Evolutionary conservation across 2,113 vertebrate genomes (phyloP), one percentile per base, ranked within the genome.

Genomic region (Paralichthys olivaceus): DNA sequence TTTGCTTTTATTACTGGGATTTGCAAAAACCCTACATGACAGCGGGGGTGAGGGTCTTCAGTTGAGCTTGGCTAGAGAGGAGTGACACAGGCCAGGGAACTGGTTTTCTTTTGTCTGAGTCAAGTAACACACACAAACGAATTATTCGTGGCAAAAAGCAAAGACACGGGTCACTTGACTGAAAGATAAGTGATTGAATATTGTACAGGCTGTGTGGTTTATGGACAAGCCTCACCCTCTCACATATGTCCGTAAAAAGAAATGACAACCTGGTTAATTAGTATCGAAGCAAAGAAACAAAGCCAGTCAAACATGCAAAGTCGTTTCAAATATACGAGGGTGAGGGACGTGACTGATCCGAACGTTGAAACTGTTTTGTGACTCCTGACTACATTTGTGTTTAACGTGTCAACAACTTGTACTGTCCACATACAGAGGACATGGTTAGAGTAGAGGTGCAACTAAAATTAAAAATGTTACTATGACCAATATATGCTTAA

Each of bases 1-100:
- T 4, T 29, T 47, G 43, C 17, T 58, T 76, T 81, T 84, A 84
- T 47, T 9, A 37, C 49, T 61, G 14, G 26, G 20, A 64, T 66
- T 59, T 34, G 25, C 8, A 45, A 55, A 32, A 77, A 61, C 2
- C 9, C 15, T 17, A 19, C 14, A 47, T 47, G 45, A 47, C 17
- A 19, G 45, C 5, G 45, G 17, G 17, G 15, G 13, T 0, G 1
- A 26, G 5, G 9, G 14, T 67, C 28, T 37, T 62, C 2, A 2
- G 13, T 22, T 37, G 57, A 71, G 77, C 68, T 61, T 37, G 40
- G 34, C 12, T 66, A 28, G 43, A 68, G 65, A 69, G 14, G 23
- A 79, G 49, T 25, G 22, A 56, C 2, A 0, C 25, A 58, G 28
- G 72, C 20, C 7, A 15, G 6, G 12, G n/a, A 62, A 55, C 2